phyloP scores from a whole-genome alignment of 2,113 vertebrate genomes.

The Verasper variegatus region DNA sequence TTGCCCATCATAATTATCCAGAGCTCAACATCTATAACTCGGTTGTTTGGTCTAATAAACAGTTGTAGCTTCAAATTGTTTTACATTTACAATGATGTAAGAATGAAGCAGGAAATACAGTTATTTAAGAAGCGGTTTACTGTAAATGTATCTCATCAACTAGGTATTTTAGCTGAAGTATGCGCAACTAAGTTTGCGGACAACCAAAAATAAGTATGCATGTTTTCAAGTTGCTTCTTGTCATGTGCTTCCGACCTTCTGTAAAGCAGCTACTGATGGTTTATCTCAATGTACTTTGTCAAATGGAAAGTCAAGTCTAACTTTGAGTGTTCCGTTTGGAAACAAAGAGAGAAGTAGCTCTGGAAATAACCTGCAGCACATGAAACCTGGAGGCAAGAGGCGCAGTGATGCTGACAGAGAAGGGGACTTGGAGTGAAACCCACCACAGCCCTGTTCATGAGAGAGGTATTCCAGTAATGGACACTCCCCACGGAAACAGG shows the following conservation, averaged over 20 bases:
- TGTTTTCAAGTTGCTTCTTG: no score
- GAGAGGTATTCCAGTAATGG: constrained; percentile 56
- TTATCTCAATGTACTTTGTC: not conserved
- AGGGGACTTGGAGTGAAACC: not conserved
- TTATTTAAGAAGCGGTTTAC: not conserved
- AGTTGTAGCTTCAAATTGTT: no score
- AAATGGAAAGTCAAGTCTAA: not conserved
- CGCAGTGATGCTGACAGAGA: not conserved
- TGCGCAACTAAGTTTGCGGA: not conserved
- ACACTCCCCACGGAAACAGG: constrained; percentile 57
- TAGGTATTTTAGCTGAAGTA: not conserved
- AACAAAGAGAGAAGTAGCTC: not conserved
- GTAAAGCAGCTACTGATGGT: not conserved
- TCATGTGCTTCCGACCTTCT: not conserved
- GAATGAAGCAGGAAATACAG: no score
- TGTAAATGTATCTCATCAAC: no score
- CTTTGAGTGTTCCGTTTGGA: not conserved
- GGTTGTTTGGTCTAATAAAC: no score
- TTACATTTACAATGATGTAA: no score
- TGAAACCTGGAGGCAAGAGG: not conserved
- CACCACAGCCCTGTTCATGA: not conserved
- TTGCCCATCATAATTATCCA: no score
- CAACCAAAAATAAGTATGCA: not conserved
- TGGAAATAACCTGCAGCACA: not conserved
- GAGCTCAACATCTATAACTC: no score